Conservation (phyloP, 2,888 invertebrate species). For the Hemicrepidius hirtus region DNA sequence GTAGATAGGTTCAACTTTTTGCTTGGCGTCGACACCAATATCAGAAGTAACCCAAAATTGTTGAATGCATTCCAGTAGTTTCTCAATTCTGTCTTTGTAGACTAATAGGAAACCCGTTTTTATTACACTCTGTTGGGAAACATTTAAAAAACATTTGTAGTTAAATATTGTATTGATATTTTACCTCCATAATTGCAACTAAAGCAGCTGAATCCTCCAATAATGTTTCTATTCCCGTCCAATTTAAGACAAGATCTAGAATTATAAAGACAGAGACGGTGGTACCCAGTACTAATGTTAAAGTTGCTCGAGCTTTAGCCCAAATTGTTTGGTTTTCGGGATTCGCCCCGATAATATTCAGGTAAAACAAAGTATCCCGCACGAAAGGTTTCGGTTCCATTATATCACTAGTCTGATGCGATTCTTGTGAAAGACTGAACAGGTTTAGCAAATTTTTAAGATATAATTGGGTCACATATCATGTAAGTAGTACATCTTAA, state of each 20-base stretch:
- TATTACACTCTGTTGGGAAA: too few relatives aligned
- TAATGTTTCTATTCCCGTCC: neutral
- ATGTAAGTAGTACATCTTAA: too few relatives aligned
- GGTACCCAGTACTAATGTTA: neutral
- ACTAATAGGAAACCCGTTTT: too few relatives aligned
- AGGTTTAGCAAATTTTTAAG: too few relatives aligned
- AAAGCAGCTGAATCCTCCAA: neutral
- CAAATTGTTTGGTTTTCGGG: constrained; percentile 1
- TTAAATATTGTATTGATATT: too few relatives aligned
- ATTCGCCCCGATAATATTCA: neutral
- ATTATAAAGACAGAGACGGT: neutral
- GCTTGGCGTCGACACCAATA: neutral
- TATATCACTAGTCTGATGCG: too few relatives aligned
- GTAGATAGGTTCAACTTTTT: neutral
- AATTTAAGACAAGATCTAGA: neutral
- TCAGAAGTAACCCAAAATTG: neutral
- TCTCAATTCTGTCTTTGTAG: too few relatives aligned
- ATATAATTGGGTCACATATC: too few relatives aligned
- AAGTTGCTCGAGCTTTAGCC: neutral
- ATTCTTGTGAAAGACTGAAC: too few relatives aligned
- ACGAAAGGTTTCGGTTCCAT: too few relatives aligned
- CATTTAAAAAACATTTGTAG: too few relatives aligned
- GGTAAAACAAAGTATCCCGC: neutral
- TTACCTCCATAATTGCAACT: neutral
- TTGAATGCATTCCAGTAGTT: neutral